Evolutionary conservation across 2,888 invertebrate genomes (phyloP).

Genomic region (Drosophila histrio): DNA sequence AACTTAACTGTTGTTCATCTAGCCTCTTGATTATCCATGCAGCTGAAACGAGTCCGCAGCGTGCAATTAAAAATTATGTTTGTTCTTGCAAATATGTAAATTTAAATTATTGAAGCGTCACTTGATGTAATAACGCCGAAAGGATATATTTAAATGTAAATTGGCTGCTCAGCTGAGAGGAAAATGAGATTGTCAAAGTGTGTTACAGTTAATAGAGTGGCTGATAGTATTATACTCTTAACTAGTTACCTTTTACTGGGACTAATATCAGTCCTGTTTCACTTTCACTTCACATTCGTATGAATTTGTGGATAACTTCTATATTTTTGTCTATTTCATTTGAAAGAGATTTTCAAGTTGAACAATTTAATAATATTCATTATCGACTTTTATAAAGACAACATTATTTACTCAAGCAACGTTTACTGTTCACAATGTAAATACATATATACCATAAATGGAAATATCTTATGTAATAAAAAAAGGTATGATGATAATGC

Average conservation of each 20-base stretch:
- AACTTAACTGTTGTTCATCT: conserved; percentile 19
- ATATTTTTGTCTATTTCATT: not conserved
- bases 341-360: not conserved
- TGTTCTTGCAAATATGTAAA: conserved; percentile 58
- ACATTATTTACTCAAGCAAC: conserved; percentile 8
- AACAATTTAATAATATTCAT: not conserved
- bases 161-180: not conserved
- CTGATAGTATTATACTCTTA: not conserved
- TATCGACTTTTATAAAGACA: not conserved
- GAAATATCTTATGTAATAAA: conserved; percentile 12
- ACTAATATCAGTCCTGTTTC: not conserved
- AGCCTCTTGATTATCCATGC: conserved; percentile 43
- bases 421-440: not conserved
- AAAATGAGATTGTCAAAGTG: not conserved
- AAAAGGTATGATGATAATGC: conserved; percentile 16
- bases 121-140: not conserved
- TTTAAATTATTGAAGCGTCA: conserved; percentile 41
- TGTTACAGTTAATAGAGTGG: not conserved
- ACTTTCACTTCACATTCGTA: not conserved
- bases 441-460: not conserved
- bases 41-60: conserved; percentile 51
- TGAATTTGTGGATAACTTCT: not conserved
- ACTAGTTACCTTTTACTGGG: not conserved
- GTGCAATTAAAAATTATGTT: conserved; percentile 74
- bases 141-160: not conserved